Conservation (phyloP, 2,797 vertebrate genomes). For the Tinamus major region DNA sequence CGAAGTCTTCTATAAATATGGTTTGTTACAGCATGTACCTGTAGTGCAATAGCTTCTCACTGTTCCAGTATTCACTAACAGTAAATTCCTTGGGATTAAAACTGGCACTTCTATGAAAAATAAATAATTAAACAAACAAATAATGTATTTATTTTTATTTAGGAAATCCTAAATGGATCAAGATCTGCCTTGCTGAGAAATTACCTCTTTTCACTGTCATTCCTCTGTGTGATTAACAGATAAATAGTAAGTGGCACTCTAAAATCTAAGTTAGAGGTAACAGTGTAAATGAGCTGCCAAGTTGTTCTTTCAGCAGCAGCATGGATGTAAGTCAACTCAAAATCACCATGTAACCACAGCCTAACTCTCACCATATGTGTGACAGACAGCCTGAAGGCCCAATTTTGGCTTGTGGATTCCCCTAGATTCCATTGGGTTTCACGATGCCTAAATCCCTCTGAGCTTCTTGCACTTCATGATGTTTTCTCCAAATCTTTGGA, state of each 20-base stretch:
- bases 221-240: not conserved
- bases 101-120: not conserved
- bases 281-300: not conserved
- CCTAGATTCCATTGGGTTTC: not conserved
- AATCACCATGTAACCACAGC: not conserved
- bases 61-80: not conserved
- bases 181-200: not conserved
- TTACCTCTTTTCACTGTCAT: not conserved
- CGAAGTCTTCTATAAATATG: not conserved
- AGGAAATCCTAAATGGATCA: not conserved
- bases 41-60: not conserved
- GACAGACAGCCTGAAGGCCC: not conserved
- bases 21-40: accelerated
- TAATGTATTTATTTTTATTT: not conserved
- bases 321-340: not conserved
- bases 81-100: not conserved
- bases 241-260: not conserved
- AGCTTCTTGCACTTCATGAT: not conserved
- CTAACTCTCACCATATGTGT: not conserved
- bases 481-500: not conserved
- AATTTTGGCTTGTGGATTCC: not conserved
- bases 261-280: not conserved
- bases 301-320: not conserved
- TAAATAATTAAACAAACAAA: too few species aligned
- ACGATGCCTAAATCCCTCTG: not conserved